A percentile compares a stretch with the other conserved stretches of the same genome.
These are phyloP conservation scores for Andrena cerasifolii DNA, from an alignment of 1,140 invertebrate species.

Conservation along the genomic window DNA sequence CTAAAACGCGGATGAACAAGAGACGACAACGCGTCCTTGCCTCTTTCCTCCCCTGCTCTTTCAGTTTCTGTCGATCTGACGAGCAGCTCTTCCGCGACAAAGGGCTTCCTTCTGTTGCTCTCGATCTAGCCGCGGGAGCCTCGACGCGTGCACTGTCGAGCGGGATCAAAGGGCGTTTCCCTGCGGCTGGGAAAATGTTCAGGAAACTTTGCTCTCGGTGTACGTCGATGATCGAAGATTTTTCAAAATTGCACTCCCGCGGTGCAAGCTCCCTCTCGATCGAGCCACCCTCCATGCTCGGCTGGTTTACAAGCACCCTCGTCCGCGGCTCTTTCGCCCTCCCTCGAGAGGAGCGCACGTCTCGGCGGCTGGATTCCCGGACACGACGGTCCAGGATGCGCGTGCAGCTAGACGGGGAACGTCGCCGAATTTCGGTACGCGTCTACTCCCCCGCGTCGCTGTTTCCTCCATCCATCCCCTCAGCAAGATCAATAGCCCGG, in stretches of 20 bases:
- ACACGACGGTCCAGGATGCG: conserved; percentile 3
- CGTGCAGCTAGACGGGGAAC: conserved; percentile 16
- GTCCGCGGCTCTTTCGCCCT: not conserved
- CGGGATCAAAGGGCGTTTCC: not conserved
- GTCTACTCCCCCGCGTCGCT: conserved; percentile 41
- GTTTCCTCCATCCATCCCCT: conserved; percentile 49
- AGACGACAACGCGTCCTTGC: conserved; percentile 20
- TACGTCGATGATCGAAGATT: not conserved
- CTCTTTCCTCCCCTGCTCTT: not conserved
- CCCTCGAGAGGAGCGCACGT: conserved; percentile 2
- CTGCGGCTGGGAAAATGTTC: too few species aligned
- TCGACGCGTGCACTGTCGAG: too few species aligned
- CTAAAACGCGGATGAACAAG: conserved; percentile 23
- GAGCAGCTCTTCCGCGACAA: too few species aligned
- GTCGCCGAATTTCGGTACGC: conserved; percentile 55
- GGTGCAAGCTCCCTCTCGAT: not conserved
- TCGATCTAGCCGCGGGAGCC: too few species aligned
- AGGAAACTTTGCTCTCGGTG: too few species aligned
- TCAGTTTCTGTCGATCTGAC: not conserved
- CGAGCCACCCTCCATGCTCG: not conserved
- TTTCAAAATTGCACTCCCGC: not conserved
- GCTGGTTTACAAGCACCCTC: conserved; percentile 27
- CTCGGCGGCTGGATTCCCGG: not conserved
- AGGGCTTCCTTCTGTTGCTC: too few species aligned
- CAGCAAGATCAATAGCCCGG: conserved; percentile 74